Conservation (phyloP, 2,888 invertebrate genomes). For the Aquatica leii region DNA sequence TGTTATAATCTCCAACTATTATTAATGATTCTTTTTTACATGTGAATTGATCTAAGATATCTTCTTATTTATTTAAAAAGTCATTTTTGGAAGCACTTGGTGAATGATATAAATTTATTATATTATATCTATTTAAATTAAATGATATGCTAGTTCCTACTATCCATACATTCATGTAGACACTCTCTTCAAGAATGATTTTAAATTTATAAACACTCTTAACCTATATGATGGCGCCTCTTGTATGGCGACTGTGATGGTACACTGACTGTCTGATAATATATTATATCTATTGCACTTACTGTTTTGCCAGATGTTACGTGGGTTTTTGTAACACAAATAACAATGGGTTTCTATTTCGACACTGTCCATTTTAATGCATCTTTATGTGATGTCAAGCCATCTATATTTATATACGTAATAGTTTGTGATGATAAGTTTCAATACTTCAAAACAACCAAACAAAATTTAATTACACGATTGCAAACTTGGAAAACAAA, state of each 20-base stretch:
- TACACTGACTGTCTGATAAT: not conserved
- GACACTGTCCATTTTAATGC: not conserved
- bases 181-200: not conserved
- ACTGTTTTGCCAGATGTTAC: not conserved
- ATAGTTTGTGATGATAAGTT: not conserved
- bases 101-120: not conserved
- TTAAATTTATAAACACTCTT: not conserved
- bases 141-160: not conserved
- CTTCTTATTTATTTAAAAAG: not conserved
- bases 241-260: not conserved
- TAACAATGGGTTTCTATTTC: not conserved
- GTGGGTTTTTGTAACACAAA: not conserved
- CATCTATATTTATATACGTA: not conserved
- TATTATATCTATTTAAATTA: not conserved
- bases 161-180: not conserved
- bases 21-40: not conserved
- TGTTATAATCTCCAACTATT: no score
- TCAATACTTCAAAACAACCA: no score
- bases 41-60: not conserved
- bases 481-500: no score
- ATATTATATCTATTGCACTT: not conserved
- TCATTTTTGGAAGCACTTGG: not conserved
- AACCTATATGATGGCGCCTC: not conserved
- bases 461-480: no score
- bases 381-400: not conserved